These are phyloP conservation scores for Nansenia antarctica DNA, from an alignment of 2,113 vertebrate genomes.

Conservation along the genomic window DNA sequence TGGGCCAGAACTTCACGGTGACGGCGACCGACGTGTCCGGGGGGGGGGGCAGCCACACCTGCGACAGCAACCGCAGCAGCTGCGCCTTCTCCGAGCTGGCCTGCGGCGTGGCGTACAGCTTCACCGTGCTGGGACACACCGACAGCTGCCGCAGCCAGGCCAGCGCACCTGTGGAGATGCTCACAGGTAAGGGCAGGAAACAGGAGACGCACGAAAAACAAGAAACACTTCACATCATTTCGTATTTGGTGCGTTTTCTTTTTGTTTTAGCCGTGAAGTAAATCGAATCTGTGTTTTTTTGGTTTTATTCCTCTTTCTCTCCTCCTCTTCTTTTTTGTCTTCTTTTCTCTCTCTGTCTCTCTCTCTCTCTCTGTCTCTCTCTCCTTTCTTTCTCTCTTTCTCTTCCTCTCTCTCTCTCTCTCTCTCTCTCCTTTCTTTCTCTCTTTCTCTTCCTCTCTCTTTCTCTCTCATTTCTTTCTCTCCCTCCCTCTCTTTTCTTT, in stretches of 20 bases:
- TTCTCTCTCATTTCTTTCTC: too few species aligned
- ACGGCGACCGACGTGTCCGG: slow-evolving; percentile 45
- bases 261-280: not conserved
- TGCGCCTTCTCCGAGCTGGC: slow-evolving; percentile 63
- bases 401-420: not conserved
- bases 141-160: slow-evolving; percentile 61
- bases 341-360: not conserved
- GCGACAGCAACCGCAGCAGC: slow-evolving; percentile 39
- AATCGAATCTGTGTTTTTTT: not conserved
- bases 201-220: not conserved
- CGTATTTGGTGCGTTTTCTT: too few species aligned
- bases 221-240: too few species aligned
- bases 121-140: slow-evolving; percentile 59
- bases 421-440: not conserved
- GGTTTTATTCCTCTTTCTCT: not conserved
- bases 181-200: slow-evolving; percentile 39
- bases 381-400: not conserved
- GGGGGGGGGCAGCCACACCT: slow-evolving; percentile 48
- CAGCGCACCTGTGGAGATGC: slow-evolving; percentile 34
- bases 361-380: slow-evolving; percentile 3
- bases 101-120: slow-evolving; percentile 64
- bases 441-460: not conserved
- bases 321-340: not conserved
- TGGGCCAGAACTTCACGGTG: slow-evolving; percentile 54
- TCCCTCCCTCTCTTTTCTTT: too few species aligned